Conservation (phyloP, 2,888 invertebrate genomes). For the Melanophora roralis region DNA sequence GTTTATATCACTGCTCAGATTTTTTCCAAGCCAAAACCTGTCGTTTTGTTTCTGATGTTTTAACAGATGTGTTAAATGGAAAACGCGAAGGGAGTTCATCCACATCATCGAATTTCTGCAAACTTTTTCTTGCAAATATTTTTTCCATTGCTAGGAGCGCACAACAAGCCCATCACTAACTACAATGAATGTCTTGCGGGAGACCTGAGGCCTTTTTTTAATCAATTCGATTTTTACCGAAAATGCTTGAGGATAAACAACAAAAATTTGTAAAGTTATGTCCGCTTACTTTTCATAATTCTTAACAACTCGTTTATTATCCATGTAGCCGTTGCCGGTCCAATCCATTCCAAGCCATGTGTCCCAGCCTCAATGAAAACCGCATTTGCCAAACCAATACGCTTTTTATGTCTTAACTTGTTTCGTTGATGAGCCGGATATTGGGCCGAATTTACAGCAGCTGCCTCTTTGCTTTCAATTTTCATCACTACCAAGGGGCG, state of each 20-base stretch:
- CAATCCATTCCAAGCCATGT: constrained; percentile 88
- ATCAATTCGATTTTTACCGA: no score
- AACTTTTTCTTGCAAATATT: no score
- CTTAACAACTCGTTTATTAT: constrained; percentile 83
- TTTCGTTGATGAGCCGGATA: constrained; percentile 66
- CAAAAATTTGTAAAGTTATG: background rate
- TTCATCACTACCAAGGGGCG: constrained; percentile 84
- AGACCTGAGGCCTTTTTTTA: no score
- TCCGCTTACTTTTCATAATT: constrained; percentile 79
- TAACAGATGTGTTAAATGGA: no score
- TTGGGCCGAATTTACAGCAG: constrained; percentile 65
- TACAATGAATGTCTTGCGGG: no score
- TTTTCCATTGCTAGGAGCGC: no score
- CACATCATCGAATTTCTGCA: no score
- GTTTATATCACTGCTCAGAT: no score
- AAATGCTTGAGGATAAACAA: background rate
- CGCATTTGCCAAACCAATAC: constrained; percentile 82
- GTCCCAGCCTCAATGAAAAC: constrained; percentile 90
- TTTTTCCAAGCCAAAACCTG: no score
- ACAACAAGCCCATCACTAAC: no score
- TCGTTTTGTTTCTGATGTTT: no score
- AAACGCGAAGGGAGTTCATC: no score
- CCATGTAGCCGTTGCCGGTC: constrained; percentile 86
- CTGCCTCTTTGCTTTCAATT: constrained; percentile 78
- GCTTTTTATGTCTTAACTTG: constrained; percentile 73